Conservation (phyloP, 2,888 invertebrate genomes). For the Muscina levida region DNA sequence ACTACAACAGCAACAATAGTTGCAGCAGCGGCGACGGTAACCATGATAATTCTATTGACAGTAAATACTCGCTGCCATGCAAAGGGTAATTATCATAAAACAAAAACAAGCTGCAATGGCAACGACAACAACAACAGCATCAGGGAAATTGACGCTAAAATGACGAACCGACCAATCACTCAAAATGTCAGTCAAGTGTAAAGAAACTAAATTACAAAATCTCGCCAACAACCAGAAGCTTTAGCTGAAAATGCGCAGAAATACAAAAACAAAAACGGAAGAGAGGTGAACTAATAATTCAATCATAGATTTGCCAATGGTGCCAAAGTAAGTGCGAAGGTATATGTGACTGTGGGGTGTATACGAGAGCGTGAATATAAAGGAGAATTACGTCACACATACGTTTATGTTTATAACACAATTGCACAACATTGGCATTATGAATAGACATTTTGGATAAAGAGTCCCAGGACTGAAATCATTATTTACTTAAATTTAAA, state of each 20-base stretch:
- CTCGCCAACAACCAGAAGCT: not conserved
- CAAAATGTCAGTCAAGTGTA: constrained; percentile 52
- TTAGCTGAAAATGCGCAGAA: not conserved
- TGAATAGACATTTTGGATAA: no score
- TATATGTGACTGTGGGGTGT: no score
- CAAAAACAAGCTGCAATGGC: constrained; percentile 34
- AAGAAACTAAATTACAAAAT: constrained; percentile 42
- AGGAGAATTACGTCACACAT: constrained; percentile 1
- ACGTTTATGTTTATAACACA: no score
- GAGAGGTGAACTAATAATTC: not conserved
- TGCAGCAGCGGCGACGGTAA: not conserved
- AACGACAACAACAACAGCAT: constrained; percentile 42
- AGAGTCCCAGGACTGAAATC: no score
- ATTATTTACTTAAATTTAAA: no score
- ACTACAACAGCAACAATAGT: not conserved
- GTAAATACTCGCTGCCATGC: constrained; percentile 25
- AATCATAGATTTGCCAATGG: not conserved
- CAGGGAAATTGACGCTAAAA: constrained; percentile 5
- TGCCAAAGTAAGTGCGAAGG: no score
- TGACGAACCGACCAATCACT: constrained; percentile 41
- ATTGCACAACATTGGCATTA: no score
- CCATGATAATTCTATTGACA: constrained; percentile 39
- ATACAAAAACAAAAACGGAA: not conserved
- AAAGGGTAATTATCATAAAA: constrained; percentile 43
- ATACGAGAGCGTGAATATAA: not conserved